phyloP scores from a whole-genome alignment of 2,797 vertebrate genomes.

The Coendou prehensilis region DNA sequence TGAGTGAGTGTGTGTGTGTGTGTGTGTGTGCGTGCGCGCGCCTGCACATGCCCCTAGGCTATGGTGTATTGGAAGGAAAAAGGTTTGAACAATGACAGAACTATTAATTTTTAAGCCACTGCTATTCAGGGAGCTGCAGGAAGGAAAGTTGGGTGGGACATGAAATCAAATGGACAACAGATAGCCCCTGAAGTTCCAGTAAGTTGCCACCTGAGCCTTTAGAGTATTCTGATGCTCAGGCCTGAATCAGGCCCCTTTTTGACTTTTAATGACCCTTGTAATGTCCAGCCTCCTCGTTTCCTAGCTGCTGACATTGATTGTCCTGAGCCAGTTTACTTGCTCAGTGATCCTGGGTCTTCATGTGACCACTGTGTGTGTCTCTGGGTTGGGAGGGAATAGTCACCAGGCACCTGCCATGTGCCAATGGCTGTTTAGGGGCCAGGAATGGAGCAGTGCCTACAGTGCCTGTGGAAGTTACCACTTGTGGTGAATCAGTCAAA shows the following conservation, averaged over 20 bases:
- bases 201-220: not conserved
- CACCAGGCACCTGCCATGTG: not conserved
- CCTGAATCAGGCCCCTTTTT: not conserved
- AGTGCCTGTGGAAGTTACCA: not conserved
- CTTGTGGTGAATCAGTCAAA: not conserved
- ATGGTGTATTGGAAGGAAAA: not conserved
- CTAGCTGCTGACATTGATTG: not conserved
- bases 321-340: not conserved
- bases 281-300: not conserved
- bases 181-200: not conserved
- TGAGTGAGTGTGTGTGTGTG: too few relatives aligned
- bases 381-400: not conserved
- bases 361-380: not conserved
- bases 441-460: not conserved
- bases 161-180: not conserved
- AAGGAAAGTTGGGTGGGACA: not conserved
- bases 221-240: not conserved
- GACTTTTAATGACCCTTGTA: not conserved
- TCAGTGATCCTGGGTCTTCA: not conserved
- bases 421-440: not conserved
- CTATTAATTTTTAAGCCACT: constrained; percentile 1
- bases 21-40: too few relatives aligned
- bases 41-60: fast-evolving
- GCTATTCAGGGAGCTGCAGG: not conserved
- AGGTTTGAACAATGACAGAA: not conserved